These are phyloP conservation scores for Cliona cf. orientalis DNA, from an alignment of 37 sponge, comb jelly and placozoan species.

Conservation along the genomic window DNA sequence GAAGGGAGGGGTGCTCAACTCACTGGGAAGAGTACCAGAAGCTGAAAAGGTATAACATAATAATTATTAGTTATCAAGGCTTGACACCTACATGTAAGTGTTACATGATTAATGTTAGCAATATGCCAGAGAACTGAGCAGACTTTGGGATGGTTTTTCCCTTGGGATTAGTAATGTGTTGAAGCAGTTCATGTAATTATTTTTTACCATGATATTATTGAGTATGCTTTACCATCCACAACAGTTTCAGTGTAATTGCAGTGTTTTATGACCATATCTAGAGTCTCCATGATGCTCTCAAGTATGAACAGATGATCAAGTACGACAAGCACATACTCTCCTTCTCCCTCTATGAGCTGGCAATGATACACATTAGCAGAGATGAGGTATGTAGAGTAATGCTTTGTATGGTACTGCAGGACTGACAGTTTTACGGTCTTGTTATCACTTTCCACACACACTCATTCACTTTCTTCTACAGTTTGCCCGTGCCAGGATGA, in stretches of 20 bases:
- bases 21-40: constrained; percentile 19
- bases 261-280: too few relatives aligned
- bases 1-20: constrained; percentile 54
- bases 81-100: neutral
- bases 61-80: neutral
- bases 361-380: constrained; percentile 58
- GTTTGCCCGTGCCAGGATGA: constrained; percentile 41
- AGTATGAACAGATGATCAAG: constrained; percentile 56
- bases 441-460: neutral
- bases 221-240: neutral
- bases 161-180: neutral
- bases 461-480: constrained; percentile 3
- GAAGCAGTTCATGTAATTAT: neutral
- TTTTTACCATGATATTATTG: neutral
- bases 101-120: neutral
- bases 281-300: constrained; percentile 52
- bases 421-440: neutral
- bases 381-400: constrained; percentile 54
- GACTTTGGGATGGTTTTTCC: neutral
- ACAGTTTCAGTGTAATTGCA: too few relatives aligned
- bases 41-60: constrained; percentile 63
- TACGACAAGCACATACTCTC: constrained; percentile 86
- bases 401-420: neutral
- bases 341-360: constrained; percentile 82
- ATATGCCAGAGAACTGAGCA: neutral